Base-by-base conservation (phyloP, 2,113 vertebrate genomes). In the Pogonocichla stellata region DNA sequence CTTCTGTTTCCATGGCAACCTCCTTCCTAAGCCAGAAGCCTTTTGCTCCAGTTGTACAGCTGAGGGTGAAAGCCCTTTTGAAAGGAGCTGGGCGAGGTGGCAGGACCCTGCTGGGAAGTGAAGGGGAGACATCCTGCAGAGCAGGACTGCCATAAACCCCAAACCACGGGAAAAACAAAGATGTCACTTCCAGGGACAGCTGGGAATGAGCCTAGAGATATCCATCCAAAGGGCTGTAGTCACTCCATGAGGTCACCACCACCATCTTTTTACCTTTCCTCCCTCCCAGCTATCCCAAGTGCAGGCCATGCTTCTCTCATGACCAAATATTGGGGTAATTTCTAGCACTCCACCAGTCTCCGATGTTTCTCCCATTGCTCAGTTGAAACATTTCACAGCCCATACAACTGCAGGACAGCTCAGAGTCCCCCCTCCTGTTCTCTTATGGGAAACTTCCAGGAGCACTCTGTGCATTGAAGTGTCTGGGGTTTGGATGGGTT, bases 1-100 rank as follows among this genome's bases (percentile, higher is more conserved):
- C 92, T 83, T 96, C 79, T 82, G 97, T 97, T 96, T 93, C 96
- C 87, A 97, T 84, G 67, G 92, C 56, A 97, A 97, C 93, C 20
- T 72, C n/a, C 47, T 92, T 87, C 85, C 77, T 86, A 94, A 96
- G 36, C 66, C 92, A 78, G 75, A 89, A 95, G 71, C 56, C 74
- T 95, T 96, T 93, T 54, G 31, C 87, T 93, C 8, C 2, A 91
- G 79, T 87, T 75, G 42, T 43, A 65, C 1, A 2, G 58, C 0
- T 0, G 60, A 86, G n/a, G 50, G 72, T 77, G 60, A 89, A 91
- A 93, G 66, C n/a, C 80, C 72, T 80, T 89, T 72, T 54, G 40
- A 1, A 1, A 14, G 33, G 78, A 67, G 60, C 31, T 13, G 13
- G 51, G 31, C 40, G 28, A 8, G 2, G 36, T 26, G 57, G 53